Percentiles rank a stretch among this genome's conserved stretches.
These are phyloP conservation scores for Drosophila peninsularis DNA, from an alignment of 2,888 invertebrate species.

Conservation along the genomic window DNA sequence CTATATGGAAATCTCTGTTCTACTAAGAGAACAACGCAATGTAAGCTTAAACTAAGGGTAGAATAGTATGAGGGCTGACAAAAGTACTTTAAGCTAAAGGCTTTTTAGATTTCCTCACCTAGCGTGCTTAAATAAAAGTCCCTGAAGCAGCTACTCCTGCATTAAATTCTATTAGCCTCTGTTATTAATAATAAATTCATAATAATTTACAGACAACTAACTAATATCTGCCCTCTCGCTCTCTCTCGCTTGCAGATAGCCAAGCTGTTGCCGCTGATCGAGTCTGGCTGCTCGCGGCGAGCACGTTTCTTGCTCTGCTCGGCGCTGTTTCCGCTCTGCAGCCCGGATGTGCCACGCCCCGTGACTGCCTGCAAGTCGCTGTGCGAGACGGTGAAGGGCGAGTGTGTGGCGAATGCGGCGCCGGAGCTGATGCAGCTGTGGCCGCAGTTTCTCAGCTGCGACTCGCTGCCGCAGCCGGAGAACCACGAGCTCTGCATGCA, in stretches of 20 bases:
- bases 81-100: no score
- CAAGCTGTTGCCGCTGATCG: slow-evolving; percentile 89
- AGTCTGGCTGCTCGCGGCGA: slow-evolving; percentile 92
- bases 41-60: no score
- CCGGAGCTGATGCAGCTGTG: slow-evolving; percentile 89
- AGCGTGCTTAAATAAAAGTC: no score
- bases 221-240: background rate
- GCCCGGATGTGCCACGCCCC: slow-evolving; percentile 92
- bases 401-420: slow-evolving; percentile 86
- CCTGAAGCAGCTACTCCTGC: background rate
- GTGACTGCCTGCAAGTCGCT: slow-evolving; percentile 94
- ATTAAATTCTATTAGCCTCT: background rate
- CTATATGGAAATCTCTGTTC: no score
- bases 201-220: background rate
- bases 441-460: slow-evolving; percentile 91
- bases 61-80: no score
- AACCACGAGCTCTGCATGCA: slow-evolving; percentile 91
- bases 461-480: slow-evolving; percentile 90
- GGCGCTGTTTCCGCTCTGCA: slow-evolving; percentile 95
- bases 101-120: no score
- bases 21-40: no score
- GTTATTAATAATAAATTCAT: background rate
- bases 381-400: slow-evolving; percentile 90
- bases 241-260: slow-evolving; percentile 87
- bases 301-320: slow-evolving; percentile 95